A percentile compares a stretch with the other conserved stretches of the same genome.
Evolutionary conservation across 2,888 invertebrate species (phyloP).

Genomic region (Rhodophaea formosa): DNA sequence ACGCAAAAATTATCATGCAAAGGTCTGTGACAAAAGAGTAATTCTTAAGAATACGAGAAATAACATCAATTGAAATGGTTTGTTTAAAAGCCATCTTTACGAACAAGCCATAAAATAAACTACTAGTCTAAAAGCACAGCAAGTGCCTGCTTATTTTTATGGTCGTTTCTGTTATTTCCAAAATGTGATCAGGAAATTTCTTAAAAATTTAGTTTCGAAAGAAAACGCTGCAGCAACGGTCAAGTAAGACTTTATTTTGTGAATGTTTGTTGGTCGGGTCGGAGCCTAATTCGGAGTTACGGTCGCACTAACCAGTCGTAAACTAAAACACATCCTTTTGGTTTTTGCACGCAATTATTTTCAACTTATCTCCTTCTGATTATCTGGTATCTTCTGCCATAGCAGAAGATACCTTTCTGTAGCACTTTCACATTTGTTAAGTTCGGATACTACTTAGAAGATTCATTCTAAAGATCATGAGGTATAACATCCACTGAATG

Average conservation of each 20-base stretch:
- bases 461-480: not conserved
- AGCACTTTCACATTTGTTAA: too few relatives aligned
- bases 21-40: too few relatives aligned
- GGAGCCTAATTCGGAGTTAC: constrained; percentile 24
- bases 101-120: too few relatives aligned
- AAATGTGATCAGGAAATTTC: not conserved
- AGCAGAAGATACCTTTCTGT: too few relatives aligned
- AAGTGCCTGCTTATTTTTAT: not conserved
- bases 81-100: too few relatives aligned
- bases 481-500: too few relatives aligned
- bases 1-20: too few relatives aligned
- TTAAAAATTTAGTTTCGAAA: not conserved
- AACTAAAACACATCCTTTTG: constrained; percentile 40
- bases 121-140: too few relatives aligned
- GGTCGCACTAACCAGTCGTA: constrained; percentile 36
- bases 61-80: too few relatives aligned
- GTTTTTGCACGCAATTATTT: constrained; percentile 38
- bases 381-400: too few relatives aligned
- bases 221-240: not conserved
- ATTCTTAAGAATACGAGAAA: not conserved
- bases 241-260: constrained; percentile 1
- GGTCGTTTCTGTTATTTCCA: not conserved
- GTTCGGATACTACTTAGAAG: too few relatives aligned
- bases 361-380: constrained; percentile 13
- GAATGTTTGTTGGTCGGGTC: constrained; percentile 18